Evolutionary conservation across 1,140 invertebrate genomes (phyloP).

Genomic region (Pentalonia nigronervosa): DNA sequence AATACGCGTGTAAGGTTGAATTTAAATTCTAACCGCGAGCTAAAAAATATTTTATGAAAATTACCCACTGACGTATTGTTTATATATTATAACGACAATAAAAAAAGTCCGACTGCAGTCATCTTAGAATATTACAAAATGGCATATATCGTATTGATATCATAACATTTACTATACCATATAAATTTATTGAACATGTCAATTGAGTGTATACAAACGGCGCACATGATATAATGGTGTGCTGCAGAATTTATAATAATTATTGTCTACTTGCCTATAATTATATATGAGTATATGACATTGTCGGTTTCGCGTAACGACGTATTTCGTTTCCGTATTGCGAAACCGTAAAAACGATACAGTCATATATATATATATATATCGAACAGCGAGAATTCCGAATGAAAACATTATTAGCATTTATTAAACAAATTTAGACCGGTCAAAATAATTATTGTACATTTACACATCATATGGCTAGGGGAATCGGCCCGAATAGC

Average conservation of each 20-base stretch:
- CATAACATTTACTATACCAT: too few species aligned
- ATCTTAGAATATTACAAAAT: neutral
- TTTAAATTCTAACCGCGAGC: neutral
- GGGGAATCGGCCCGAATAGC: neutral
- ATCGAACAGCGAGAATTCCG: neutral
- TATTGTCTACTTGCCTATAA: neutral
- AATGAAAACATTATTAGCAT: constrained; percentile 1
- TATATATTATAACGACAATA: too few species aligned
- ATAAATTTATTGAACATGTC: neutral
- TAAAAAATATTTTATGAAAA: neutral
- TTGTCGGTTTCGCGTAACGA: neutral
- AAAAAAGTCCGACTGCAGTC: neutral
- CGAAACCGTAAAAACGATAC: neutral
- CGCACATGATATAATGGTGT: neutral
- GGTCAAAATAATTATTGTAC: too few species aligned
- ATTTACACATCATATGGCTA: too few species aligned
- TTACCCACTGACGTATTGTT: neutral
- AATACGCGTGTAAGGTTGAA: neutral
- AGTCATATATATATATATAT: too few species aligned
- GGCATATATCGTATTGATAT: neutral
- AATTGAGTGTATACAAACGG: neutral
- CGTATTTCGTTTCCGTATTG: neutral
- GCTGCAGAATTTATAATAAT: neutral
- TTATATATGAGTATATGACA: constrained; percentile 9
- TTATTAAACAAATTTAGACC: neutral